Base-by-base conservation (phyloP, 2,888 invertebrate genomes). In the Mycalesis mineus region DNA sequence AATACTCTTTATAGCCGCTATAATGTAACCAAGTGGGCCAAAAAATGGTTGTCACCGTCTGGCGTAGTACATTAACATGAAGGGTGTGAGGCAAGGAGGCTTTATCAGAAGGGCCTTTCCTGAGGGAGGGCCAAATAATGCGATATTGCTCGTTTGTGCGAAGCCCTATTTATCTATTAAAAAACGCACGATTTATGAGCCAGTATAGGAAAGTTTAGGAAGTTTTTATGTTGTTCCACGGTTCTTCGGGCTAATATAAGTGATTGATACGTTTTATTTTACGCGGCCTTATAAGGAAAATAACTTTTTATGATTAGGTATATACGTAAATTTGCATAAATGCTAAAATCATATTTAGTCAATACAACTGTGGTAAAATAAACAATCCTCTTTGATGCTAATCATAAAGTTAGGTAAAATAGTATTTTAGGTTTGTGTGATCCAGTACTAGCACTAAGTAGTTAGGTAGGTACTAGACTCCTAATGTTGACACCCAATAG, bases 41-140 rank as follows among this genome's bases (percentile, higher is more conserved):
- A 88, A 89, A 89, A 89, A 88, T 88, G 86, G 84, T 87, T 88
- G 89, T 88, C 89, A 89, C 88, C 89, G 89, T 88, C 87, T 88
- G 89, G 84, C 81, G 82, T 71, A 84, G 80, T 88, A 86, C 87
- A 88, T 88, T 89, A 88, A 85, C 85, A 88, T 88, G 85, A 82
- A 82, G 86, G 84, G 88, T 87, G 87, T 85, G 87, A 84, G 89
- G 85, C 72, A 75, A 82, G 87, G 86, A 81, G 88, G 84, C 75
- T 86, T 88, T 88, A 88, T 88, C 89, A 87, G 82, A 78, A 87
- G 87, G 86, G 86, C 88, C 88, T 85, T 89, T 88, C 88, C 88
- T 86, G 84, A 84, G 88, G 87, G 89, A 84, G 88, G 83, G 76
- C 86, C 88, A 85, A 88, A 89, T 88, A 88, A 89, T 88, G 88